Percentiles rank a stretch among this genome's conserved stretches.
phyloP scores from a whole-genome alignment of 2,797 vertebrate species.

The Trachurus trachurus region DNA sequence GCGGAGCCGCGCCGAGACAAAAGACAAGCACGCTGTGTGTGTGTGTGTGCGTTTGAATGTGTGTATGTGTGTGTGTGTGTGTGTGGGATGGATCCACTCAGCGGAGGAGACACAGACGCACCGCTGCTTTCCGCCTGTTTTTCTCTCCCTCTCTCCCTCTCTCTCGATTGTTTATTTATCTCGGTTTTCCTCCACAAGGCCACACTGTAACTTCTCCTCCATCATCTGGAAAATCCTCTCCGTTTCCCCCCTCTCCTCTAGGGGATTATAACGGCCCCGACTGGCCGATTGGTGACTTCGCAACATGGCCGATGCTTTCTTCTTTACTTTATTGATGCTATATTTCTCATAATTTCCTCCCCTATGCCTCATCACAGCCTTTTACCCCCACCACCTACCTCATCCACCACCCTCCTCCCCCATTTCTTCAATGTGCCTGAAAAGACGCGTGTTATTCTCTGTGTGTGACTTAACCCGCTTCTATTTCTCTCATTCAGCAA shows the following conservation, averaged over 20 bases:
- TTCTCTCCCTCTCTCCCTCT: no score
- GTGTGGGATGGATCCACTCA: slow-evolving; percentile 79
- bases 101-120: slow-evolving; percentile 73
- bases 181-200: slow-evolving; percentile 64
- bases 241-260: slow-evolving; percentile 56
- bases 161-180: slow-evolving; percentile 72
- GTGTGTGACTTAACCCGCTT: slow-evolving; percentile 67
- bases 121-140: slow-evolving; percentile 65
- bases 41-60: slow-evolving; percentile 32
- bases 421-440: slow-evolving; percentile 10
- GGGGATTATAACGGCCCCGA: slow-evolving; percentile 85
- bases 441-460: slow-evolving; percentile 51
- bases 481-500: slow-evolving; percentile 90
- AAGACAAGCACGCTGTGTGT: slow-evolving; percentile 84
- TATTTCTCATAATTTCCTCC: slow-evolving; percentile 37
- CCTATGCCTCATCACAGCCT: not conserved
- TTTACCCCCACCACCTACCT: not conserved
- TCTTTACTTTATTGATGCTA: slow-evolving; percentile 80
- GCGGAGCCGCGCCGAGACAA: slow-evolving; percentile 85
- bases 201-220: slow-evolving; percentile 77
- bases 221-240: slow-evolving; percentile 72
- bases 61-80: slow-evolving; percentile 37
- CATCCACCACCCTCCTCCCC: not conserved
- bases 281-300: slow-evolving; percentile 81
- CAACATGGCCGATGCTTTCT: slow-evolving; percentile 90